phyloP scores from a whole-genome alignment of 2,888 invertebrate species.

The Mythimna vitellina region DNA sequence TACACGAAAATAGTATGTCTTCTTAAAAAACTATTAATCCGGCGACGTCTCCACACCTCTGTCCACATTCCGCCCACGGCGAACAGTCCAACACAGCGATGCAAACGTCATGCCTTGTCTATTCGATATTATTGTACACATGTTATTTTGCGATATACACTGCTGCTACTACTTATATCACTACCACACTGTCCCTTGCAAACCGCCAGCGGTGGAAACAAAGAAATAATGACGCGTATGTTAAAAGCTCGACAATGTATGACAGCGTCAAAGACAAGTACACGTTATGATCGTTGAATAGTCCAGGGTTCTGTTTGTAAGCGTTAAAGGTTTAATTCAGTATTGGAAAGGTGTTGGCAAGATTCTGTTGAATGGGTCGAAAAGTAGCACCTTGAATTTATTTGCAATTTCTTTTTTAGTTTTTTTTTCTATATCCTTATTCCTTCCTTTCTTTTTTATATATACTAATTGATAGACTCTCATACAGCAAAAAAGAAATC shows the following conservation, averaged over 20 bases:
- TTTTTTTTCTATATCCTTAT: too few species aligned
- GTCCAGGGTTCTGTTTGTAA: constrained; percentile 31
- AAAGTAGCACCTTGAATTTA: neutral
- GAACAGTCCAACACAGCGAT: constrained; percentile 60
- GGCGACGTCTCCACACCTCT: constrained; percentile 46
- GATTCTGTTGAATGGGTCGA: neutral
- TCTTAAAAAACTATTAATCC: constrained; percentile 4
- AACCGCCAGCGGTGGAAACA: constrained; percentile 54
- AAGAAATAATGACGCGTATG: constrained; percentile 60
- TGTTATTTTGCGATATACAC: constrained; percentile 62
- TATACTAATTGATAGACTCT: too few species aligned
- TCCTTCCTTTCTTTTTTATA: too few species aligned
- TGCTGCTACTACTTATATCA: constrained; percentile 40
- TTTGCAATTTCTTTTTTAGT: neutral
- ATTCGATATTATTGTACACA: constrained; percentile 70
- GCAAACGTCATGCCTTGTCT: constrained; percentile 71
- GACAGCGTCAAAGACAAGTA: constrained; percentile 49
- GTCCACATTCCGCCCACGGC: constrained; percentile 63
- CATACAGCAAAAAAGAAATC: too few species aligned
- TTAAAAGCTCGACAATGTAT: constrained; percentile 55
- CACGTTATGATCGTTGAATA: constrained; percentile 54
- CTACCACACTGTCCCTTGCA: constrained; percentile 38
- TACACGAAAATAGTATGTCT: neutral
- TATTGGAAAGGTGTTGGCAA: constrained; percentile 17
- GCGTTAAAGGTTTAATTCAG: constrained; percentile 32